Conservation (phyloP, 1,140 invertebrate species). For the Drosophila ambigua region DNA sequence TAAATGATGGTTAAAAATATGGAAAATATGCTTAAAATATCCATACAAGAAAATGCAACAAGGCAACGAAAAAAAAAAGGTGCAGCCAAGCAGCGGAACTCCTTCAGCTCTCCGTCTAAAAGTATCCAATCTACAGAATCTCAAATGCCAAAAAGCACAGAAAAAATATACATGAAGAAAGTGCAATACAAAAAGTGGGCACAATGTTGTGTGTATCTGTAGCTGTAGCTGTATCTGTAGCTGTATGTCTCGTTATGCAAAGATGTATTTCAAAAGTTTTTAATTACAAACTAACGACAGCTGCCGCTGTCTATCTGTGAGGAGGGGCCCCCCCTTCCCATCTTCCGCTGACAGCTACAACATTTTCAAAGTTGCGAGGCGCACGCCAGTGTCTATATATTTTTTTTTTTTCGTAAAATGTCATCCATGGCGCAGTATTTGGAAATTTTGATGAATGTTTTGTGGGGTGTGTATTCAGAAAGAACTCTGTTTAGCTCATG, state of each 20-base stretch:
- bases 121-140: constrained; percentile 20
- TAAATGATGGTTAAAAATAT: constrained; percentile 53
- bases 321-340: not conserved
- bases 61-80: too few relatives aligned
- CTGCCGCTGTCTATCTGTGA: constrained; percentile 68
- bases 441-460: constrained; percentile 77
- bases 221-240: constrained; percentile 30
- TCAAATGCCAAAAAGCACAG: constrained; percentile 13
- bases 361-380: constrained; percentile 63
- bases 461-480: constrained; percentile 35
- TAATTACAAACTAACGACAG: constrained; percentile 83
- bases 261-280: constrained; percentile 79
- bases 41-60: constrained; percentile 20
- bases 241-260: constrained; percentile 9
- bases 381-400: not conserved
- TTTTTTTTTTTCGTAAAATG: constrained; percentile 56
- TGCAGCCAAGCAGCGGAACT: constrained; percentile 20
- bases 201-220: constrained; percentile 45
- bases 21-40: constrained; percentile 50
- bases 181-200: constrained; percentile 56
- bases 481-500: constrained; percentile 36
- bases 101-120: constrained; percentile 41
- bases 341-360: constrained; percentile 60
- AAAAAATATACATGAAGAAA: constrained; percentile 46
- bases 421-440: constrained; percentile 51